phyloP scores from a whole-genome alignment of 2,888 invertebrate genomes.

The Crocallis elinguaria region DNA sequence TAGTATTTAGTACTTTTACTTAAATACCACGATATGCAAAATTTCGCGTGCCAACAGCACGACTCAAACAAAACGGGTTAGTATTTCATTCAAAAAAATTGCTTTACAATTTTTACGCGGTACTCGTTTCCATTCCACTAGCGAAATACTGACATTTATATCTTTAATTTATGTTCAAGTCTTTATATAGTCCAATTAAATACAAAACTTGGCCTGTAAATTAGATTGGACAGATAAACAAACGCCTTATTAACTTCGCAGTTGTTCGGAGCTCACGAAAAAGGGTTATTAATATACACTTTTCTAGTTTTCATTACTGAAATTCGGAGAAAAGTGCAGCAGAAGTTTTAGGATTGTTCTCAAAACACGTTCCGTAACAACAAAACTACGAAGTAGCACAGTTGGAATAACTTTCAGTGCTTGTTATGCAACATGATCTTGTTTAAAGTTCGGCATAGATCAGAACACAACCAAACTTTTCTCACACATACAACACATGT shows the following conservation, averaged over 20 bases:
- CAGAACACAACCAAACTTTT: conserved; percentile 19
- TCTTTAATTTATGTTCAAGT: conserved; percentile 35
- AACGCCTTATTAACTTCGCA: conserved; percentile 36
- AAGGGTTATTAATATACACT: neutral
- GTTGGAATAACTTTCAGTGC: conserved; percentile 39
- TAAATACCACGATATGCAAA: conserved; percentile 31
- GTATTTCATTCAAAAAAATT: conserved; percentile 32
- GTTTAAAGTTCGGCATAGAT: conserved; percentile 50
- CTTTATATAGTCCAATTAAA: conserved; percentile 39
- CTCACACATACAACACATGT: neutral
- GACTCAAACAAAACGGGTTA: neutral
- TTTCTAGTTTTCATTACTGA: conserved; percentile 3
- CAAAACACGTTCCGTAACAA: conserved; percentile 17
- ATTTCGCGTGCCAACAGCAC: conserved; percentile 34
- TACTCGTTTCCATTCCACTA: conserved; percentile 28
- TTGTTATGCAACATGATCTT: conserved; percentile 50
- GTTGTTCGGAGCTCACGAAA: conserved; percentile 27
- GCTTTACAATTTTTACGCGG: conserved; percentile 13
- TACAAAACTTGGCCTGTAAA: conserved; percentile 40
- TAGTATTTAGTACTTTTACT: conserved; percentile 24
- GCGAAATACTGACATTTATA: conserved; percentile 34
- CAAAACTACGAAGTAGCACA: conserved; percentile 15
- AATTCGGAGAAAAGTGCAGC: conserved; percentile 1
- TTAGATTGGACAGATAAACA: conserved; percentile 43
- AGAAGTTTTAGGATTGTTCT: conserved; percentile 16